These are phyloP conservation scores for Patella depressa DNA, from an alignment of 2,888 invertebrate species.

Conservation along the genomic window DNA sequence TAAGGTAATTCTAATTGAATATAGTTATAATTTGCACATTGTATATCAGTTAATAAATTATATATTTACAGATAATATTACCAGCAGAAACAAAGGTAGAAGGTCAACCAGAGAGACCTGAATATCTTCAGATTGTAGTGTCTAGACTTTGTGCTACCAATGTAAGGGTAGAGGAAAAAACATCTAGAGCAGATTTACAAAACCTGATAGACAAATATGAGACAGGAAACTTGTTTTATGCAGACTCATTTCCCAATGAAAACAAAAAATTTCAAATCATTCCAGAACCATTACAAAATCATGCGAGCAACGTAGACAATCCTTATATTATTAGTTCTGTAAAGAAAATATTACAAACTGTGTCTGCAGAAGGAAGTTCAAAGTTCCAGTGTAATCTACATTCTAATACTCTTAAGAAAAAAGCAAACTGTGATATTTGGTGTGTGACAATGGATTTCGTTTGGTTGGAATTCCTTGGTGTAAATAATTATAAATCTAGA, in stretches of 20 bases:
- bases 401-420: slow-evolving; percentile 59
- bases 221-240: slow-evolving; percentile 80
- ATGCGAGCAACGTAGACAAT: slow-evolving; percentile 53
- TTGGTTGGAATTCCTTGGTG: slow-evolving; percentile 93
- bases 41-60: too few relatives aligned
- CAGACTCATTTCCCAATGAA: slow-evolving; percentile 55
- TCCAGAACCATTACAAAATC: slow-evolving; percentile 51
- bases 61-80: slow-evolving; percentile 78
- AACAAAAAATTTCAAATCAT: slow-evolving; percentile 27
- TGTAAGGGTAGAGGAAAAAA: slow-evolving; percentile 75
- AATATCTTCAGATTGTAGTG: slow-evolving; percentile 86
- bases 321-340: slow-evolving; percentile 45
- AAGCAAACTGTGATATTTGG: slow-evolving; percentile 84
- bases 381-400: slow-evolving; percentile 34
- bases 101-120: slow-evolving; percentile 88
- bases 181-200: slow-evolving; percentile 81
- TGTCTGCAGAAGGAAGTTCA: slow-evolving; percentile 21
- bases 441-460: slow-evolving; percentile 89
- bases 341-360: slow-evolving; percentile 17
- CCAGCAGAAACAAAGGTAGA: slow-evolving; percentile 80
- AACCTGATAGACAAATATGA: slow-evolving; percentile 84
- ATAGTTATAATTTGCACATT: too few relatives aligned
- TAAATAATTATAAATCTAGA: slow-evolving; percentile 76
- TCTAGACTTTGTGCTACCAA: slow-evolving; percentile 83
- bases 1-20: too few relatives aligned